Percentiles rank a stretch among this genome's conserved stretches.
These are phyloP conservation scores for Andrena hattorfiana DNA, from an alignment of 2,888 invertebrate species.

Conservation along the genomic window DNA sequence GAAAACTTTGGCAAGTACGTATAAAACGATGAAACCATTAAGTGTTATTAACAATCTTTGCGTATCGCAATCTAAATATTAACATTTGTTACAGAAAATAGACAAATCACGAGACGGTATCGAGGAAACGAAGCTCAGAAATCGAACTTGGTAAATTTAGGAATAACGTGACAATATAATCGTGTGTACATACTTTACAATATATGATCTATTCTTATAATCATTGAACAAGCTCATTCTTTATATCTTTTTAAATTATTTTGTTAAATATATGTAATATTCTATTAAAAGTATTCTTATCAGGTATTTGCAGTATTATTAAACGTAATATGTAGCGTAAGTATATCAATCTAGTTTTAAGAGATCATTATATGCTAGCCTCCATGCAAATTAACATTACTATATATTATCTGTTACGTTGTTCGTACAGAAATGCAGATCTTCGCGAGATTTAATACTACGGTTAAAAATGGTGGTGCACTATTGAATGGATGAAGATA, in stretches of 20 bases:
- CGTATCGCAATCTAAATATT: not conserved
- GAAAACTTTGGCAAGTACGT: conserved; percentile 84
- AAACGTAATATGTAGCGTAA: not conserved
- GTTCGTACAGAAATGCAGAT: conserved; percentile 29
- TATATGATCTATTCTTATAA: conserved; percentile 8
- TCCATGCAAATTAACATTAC: conserved; percentile 4
- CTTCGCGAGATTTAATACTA: conserved; percentile 33
- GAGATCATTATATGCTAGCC: conserved; percentile 23
- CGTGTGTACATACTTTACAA: conserved; percentile 12
- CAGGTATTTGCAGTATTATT: conserved; percentile 36
- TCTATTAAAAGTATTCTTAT: conserved; percentile 5
- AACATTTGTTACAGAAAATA: conserved; percentile 51
- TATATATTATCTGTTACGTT: not conserved
- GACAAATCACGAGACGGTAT: not conserved
- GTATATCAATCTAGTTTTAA: conserved; percentile 1
- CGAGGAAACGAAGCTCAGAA: not conserved
- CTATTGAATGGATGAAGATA: conserved; percentile 8
- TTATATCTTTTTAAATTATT: conserved; percentile 2
- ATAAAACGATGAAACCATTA: not conserved
- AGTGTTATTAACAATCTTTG: not conserved
- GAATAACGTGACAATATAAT: not conserved
- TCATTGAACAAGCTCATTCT: conserved; percentile 10
- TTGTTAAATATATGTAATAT: not conserved
- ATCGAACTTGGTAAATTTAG: not conserved
- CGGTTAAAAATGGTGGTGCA: conserved; percentile 11